Percentiles rank a stretch among this genome's conserved stretches.
These are phyloP conservation scores for Orbicella faveolata DNA, from an alignment of 64 coral and sea anemone species.

Conservation along the genomic window DNA sequence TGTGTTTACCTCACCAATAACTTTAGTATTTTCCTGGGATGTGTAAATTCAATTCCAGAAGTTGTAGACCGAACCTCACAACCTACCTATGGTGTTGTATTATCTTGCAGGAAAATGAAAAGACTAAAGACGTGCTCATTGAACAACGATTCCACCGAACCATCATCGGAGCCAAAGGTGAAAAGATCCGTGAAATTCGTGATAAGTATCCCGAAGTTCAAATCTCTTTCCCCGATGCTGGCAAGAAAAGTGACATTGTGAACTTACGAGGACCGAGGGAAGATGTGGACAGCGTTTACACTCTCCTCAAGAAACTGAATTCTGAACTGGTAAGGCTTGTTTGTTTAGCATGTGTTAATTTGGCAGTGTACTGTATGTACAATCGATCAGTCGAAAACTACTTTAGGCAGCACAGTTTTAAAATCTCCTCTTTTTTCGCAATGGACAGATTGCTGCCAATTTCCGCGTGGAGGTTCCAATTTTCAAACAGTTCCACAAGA, in stretches of 20 bases:
- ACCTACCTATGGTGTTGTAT: background rate
- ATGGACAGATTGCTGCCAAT: conserved; percentile 80
- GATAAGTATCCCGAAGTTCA: conserved; percentile 94
- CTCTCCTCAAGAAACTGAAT: conserved; percentile 91
- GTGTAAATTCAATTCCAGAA: no score
- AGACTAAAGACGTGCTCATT: conserved; percentile 91
- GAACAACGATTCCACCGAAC: conserved; percentile 91
- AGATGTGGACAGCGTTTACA: conserved; percentile 92
- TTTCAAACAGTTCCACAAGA: conserved; percentile 98
- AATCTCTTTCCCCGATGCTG: conserved; percentile 91
- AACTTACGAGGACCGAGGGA: conserved; percentile 86
- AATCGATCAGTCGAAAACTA: background rate
- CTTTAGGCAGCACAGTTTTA: background rate
- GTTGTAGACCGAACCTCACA: background rate
- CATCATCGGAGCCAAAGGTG: conserved; percentile 91
- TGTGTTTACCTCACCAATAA: no score
- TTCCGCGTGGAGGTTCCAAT: conserved; percentile 85
- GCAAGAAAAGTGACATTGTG: conserved; percentile 83
- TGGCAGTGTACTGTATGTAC: background rate
- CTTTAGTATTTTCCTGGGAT: no score
- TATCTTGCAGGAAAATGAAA: conserved; percentile 91
- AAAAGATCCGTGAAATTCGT: conserved; percentile 90
- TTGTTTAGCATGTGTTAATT: background rate
- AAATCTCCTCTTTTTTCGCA: background rate
- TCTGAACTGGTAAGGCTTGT: conserved; percentile 75